phyloP scores from a whole-genome alignment of 2,888 invertebrate genomes.

The Rotaria magnacalcarata region DNA sequence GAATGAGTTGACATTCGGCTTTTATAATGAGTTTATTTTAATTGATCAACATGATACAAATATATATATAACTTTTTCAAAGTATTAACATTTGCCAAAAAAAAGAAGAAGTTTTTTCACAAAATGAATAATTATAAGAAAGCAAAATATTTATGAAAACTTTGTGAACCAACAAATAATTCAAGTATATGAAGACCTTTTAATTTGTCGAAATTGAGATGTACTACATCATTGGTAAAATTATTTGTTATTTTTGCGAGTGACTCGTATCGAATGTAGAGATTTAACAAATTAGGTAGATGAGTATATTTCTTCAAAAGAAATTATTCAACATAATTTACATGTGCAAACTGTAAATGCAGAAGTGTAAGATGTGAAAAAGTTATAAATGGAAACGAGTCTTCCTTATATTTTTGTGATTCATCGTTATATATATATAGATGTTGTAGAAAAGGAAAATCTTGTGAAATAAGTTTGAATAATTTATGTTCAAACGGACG shows the following conservation, averaged over 20 bases:
- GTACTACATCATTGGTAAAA: not conserved
- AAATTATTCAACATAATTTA: not conserved
- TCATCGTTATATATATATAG: not conserved
- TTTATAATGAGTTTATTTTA: too few relatives aligned
- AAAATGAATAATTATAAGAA: too few relatives aligned
- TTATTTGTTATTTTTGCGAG: not conserved
- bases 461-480: not conserved
- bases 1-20: too few relatives aligned
- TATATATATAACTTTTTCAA: too few relatives aligned
- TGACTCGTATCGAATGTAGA: not conserved
- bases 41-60: too few relatives aligned
- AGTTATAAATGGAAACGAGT: not conserved
- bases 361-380: not conserved
- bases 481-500: not conserved
- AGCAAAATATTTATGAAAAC: not conserved
- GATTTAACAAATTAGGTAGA: slow-evolving; percentile 3
- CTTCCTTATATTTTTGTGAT: not conserved
- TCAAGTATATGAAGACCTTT: not conserved
- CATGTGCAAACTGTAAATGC: not conserved
- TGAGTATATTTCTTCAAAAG: not conserved
- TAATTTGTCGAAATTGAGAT: not conserved
- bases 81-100: too few relatives aligned
- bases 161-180: not conserved
- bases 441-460: not conserved
- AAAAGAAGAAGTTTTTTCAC: too few relatives aligned